These are phyloP conservation scores for Bombus waltoni DNA, from an alignment of 1,140 invertebrate genomes.

Conservation along the genomic window DNA sequence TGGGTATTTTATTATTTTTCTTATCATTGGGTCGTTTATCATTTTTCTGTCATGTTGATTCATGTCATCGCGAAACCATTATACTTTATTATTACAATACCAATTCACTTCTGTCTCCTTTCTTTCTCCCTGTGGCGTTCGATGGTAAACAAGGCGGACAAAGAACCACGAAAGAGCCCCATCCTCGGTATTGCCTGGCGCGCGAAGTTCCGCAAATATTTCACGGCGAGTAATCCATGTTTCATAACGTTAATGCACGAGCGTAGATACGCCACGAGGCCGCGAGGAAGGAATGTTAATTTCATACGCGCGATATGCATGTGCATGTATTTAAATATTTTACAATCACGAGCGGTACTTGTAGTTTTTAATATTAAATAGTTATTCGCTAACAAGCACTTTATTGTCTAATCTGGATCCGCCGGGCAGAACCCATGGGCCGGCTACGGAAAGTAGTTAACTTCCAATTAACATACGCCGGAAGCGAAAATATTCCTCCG, in stretches of 20 bases:
- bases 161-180: background rate
- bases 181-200: background rate
- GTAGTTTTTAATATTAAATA: slow-evolving; percentile 66
- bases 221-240: slow-evolving; percentile 49
- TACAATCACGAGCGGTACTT: slow-evolving; percentile 53
- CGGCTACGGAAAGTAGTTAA: slow-evolving; percentile 55
- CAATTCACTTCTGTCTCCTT: too few species aligned
- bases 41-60: background rate
- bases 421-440: background rate
- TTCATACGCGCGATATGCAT: slow-evolving; percentile 46
- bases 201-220: slow-evolving; percentile 27
- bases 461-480: slow-evolving; percentile 47
- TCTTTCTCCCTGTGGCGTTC: background rate
- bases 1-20: background rate
- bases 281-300: slow-evolving; percentile 45
- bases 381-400: slow-evolving; percentile 56
- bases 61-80: background rate
- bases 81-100: background rate
- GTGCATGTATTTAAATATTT: slow-evolving; percentile 63
- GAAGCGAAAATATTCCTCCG: background rate
- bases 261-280: background rate
- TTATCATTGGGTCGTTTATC: background rate
- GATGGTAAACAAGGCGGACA: background rate
- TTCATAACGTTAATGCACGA: slow-evolving; percentile 55
- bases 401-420: slow-evolving; percentile 51